Conservation (phyloP, 2,888 invertebrate genomes). For the Ormyrus thymus region DNA sequence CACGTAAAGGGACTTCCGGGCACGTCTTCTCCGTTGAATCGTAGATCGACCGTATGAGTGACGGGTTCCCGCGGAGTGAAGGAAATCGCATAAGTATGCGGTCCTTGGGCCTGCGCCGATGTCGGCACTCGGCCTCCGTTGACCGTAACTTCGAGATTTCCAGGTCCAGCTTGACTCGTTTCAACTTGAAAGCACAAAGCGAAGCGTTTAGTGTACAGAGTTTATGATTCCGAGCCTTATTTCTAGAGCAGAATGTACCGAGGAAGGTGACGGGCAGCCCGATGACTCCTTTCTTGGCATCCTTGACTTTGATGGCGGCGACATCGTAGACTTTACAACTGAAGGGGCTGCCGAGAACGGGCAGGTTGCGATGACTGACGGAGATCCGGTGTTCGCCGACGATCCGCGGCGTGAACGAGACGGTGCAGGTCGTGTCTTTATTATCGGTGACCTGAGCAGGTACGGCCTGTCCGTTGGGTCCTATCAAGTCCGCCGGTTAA, state of each 20-base stretch:
- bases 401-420: slow-evolving; percentile 92
- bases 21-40: slow-evolving; percentile 97
- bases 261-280: slow-evolving; percentile 94
- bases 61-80: slow-evolving; percentile 95
- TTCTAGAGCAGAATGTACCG: slow-evolving; percentile 76
- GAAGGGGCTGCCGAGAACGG: slow-evolving; percentile 94
- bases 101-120: slow-evolving; percentile 96
- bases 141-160: slow-evolving; percentile 98
- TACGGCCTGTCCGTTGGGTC: slow-evolving; percentile 93
- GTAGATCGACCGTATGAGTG: slow-evolving; percentile 93
- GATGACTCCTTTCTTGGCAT: slow-evolving; percentile 90
- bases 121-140: slow-evolving; percentile 98
- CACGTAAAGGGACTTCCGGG: slow-evolving; percentile 82
- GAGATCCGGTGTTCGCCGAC: slow-evolving; percentile 95
- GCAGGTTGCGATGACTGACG: slow-evolving; percentile 87
- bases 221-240: too few species aligned
- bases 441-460: slow-evolving; percentile 92
- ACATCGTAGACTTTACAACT: slow-evolving; percentile 97
- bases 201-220: too few species aligned
- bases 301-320: slow-evolving; percentile 94
- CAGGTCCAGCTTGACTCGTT: slow-evolving; percentile 98
- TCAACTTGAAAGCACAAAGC: slow-evolving; percentile 81
- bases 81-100: slow-evolving; percentile 96
- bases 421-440: slow-evolving; percentile 88
- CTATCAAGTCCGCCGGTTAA: slow-evolving; percentile 77